phyloP scores from a whole-genome alignment of 37 sponge, comb jelly and placozoan species.

The Bolinopsis microptera region DNA sequence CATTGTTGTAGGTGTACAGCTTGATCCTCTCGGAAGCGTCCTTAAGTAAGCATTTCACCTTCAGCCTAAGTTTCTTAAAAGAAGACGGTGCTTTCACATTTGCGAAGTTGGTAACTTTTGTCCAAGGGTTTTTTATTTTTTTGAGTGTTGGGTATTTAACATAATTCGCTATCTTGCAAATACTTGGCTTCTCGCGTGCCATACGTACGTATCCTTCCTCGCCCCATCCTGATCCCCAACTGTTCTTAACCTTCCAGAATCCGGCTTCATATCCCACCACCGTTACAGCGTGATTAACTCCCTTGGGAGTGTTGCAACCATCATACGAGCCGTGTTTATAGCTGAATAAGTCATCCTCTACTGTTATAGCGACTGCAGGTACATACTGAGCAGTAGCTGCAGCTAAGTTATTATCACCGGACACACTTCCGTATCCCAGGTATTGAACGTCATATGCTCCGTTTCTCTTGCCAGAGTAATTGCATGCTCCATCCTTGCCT shows the following conservation, averaged over 20 bases:
- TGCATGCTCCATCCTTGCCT: background rate
- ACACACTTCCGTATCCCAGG: background rate
- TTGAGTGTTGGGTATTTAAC: background rate
- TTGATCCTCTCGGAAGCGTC: background rate
- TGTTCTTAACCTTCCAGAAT: background rate
- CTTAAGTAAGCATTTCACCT: background rate
- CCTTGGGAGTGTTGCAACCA: background rate
- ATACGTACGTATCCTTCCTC: background rate
- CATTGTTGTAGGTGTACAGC: background rate
- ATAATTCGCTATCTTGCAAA: background rate
- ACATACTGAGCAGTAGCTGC: background rate
- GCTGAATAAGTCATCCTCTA: background rate
- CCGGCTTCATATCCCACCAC: background rate
- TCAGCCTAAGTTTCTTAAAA: background rate
- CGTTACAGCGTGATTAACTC: background rate
- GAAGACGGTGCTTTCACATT: background rate
- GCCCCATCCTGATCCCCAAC: constrained; percentile 19
- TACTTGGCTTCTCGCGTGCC: background rate
- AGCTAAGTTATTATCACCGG: background rate
- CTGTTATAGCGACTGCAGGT: background rate
- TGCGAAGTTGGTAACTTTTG: background rate
- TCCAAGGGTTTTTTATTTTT: background rate
- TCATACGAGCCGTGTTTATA: background rate
- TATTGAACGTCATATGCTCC: background rate
- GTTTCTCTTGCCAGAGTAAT: background rate